These are phyloP conservation scores for Phrynocephalus versicolor DNA, from an alignment of 2,113 vertebrate species.

Conservation along the genomic window DNA sequence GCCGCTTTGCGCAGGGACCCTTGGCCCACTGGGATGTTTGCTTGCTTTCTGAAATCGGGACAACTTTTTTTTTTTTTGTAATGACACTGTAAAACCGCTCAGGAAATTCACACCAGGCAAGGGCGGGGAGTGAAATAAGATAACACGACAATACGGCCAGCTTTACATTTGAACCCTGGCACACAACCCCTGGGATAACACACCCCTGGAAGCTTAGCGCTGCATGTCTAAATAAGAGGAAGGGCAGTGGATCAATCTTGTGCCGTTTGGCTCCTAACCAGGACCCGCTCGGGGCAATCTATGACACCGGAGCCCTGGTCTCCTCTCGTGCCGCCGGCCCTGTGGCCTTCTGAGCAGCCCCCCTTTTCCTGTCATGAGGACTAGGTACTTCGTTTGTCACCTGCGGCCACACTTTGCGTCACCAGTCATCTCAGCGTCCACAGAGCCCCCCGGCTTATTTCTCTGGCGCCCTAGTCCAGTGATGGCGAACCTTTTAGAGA, in stretches of 20 bases:
- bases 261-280: neutral
- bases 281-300: neutral
- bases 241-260: too few species aligned
- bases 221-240: too few species aligned
- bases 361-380: too few species aligned
- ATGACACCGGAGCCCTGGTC: neutral
- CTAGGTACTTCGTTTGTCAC: too few species aligned
- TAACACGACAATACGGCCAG: neutral
- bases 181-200: neutral
- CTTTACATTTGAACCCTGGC: neutral
- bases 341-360: too few species aligned
- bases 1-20: too few species aligned
- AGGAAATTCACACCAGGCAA: neutral
- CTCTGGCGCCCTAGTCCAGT: too few species aligned
- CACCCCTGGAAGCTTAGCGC: neutral
- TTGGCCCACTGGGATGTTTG: neutral
- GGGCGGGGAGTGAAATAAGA: neutral
- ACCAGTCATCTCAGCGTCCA: too few species aligned
- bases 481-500: too few species aligned
- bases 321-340: too few species aligned
- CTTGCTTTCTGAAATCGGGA: neutral
- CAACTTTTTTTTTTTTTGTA: neutral
- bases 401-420: too few species aligned
- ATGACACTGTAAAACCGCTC: neutral
- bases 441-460: too few species aligned